Base-by-base conservation (phyloP, 1,140 invertebrate species). In the Aphelinus certus region DNA sequence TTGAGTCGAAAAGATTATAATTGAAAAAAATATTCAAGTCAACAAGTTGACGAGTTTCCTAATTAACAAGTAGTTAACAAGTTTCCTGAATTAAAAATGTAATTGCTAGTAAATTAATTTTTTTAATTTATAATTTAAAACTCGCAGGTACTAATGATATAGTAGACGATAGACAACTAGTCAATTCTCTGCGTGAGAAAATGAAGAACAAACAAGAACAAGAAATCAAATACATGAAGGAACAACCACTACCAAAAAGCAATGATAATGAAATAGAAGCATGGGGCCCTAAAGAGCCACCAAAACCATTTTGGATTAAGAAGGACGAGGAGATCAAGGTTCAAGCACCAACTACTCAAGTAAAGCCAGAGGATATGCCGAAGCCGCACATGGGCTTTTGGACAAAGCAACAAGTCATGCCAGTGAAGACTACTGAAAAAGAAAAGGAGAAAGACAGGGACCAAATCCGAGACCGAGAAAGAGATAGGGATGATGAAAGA, bases 381-480 rank as follows among this genome's bases (percentile, higher is more conserved):
- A 88, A 88, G 55, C 87, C 87, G 0, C 87, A 88, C 43, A 88
- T 88, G 87, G 87, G 87, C 51, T 88, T 88, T 26, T 88, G 87
- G 87, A 88, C 87, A 3, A 88, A 88, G 9, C 86, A 88, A 26
- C 87, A 88, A 71, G 85, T 88, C 9, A 87, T 88, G 86, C 75
- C 83, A 0, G 80, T 81, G 0, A 88, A 88, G 68, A 81, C 84
- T 1, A 76, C 77, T 0, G 84, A 86, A 61, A 84, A 83, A 60
- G 64, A 79, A 2, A 47, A 73, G 5, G 80, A 83, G 0, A 82
- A 82, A 7, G 83, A 81, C 3, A 81, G 81, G 1, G 79, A 80
- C 2, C 81, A 79, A 53, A 56, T 6, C 61, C 0, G 85, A 86
- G 1, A 79, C 78, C 84, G 26, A 47, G 78, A 82, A 73, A 77